Base-by-base conservation (phyloP, 2,888 invertebrate species). In the Cremastinae sp. region DNA sequence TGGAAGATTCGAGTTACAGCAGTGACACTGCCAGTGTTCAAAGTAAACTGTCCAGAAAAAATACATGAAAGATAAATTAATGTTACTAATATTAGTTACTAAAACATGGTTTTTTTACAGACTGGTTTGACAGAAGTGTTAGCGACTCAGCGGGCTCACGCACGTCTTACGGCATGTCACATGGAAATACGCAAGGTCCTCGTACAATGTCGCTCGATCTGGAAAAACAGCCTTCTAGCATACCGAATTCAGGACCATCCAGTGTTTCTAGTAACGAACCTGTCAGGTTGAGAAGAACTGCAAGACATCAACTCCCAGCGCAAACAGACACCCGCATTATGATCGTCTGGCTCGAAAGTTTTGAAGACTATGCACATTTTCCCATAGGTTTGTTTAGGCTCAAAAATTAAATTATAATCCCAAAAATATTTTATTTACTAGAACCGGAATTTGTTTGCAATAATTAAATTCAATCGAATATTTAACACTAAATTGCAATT, bases 281-380 rank as follows among this genome's bases (percentile, higher is more conserved):
- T 81, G 91, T 91, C 82, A 93, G 87, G 87, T 91, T 92, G 0
- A 90, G 93, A 76, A 90, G 93, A 79, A 90, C 91, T 0, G 91
- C 91, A 10, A 92, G 93, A 78, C 92, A 91, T 61, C 84, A 91
- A n/a, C 90, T 93, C 73, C 91, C 93, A 0, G 91, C 92, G 62
- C 92, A 92, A 51, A 91, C 91, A 66, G 92, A 93, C 70, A 93
- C 95, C 0, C 96, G 96, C 90, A 96, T 97, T 75, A 94, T 98
- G 88, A 94, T 99, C 1, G 95, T 98, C 43, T 99, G 99, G 99
- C 90, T 99, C 70, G 99, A 99, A 89, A 97, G 97, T 86, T 96
- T 95, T 82, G 98, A 99, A 88, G 99, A 99, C 90, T 94, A 95
- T 89, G 92, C 95, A 16, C 94, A 95, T 89, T 93, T 99, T 87